Percentiles rank a stretch among this genome's conserved stretches.
phyloP scores from a whole-genome alignment of 2,113 vertebrate genomes.

The Aythya baeri region DNA sequence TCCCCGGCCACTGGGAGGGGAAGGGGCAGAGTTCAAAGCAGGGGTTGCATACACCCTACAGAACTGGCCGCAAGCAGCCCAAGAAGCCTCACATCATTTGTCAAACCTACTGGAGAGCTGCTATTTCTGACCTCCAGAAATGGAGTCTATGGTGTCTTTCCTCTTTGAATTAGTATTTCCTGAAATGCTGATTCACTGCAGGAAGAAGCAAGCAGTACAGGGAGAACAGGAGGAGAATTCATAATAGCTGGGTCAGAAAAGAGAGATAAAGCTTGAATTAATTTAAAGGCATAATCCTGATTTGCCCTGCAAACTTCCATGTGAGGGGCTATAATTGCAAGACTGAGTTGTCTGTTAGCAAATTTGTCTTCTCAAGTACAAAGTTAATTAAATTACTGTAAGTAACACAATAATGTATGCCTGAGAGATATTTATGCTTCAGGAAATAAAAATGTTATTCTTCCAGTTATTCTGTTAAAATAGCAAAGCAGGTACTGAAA shows the following conservation, averaged over 20 bases:
- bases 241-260: slow-evolving; percentile 41
- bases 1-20: neutral
- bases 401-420: neutral
- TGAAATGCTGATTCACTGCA: slow-evolving; percentile 65
- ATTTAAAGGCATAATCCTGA: slow-evolving; percentile 46
- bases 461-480: neutral
- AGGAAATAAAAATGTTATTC: slow-evolving; percentile 44
- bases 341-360: slow-evolving; percentile 31
- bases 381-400: slow-evolving; percentile 49
- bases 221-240: slow-evolving; percentile 56
- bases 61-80: neutral
- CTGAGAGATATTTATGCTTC: slow-evolving; percentile 2
- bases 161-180: slow-evolving; percentile 56
- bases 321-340: slow-evolving; percentile 3
- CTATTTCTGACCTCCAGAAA: slow-evolving; percentile 18
- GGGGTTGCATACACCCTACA: neutral
- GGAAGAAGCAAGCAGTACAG: slow-evolving; percentile 40
- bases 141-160: slow-evolving; percentile 41
- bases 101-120: neutral
- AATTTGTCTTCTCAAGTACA: slow-evolving; percentile 48
- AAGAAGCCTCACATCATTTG: neutral
- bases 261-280: slow-evolving; percentile 44
- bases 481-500: neutral
- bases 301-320: slow-evolving; percentile 34
- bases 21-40: neutral